These are phyloP conservation scores for Napeogenes sylphis DNA, from an alignment of 2,888 invertebrate genomes.

Conservation along the genomic window DNA sequence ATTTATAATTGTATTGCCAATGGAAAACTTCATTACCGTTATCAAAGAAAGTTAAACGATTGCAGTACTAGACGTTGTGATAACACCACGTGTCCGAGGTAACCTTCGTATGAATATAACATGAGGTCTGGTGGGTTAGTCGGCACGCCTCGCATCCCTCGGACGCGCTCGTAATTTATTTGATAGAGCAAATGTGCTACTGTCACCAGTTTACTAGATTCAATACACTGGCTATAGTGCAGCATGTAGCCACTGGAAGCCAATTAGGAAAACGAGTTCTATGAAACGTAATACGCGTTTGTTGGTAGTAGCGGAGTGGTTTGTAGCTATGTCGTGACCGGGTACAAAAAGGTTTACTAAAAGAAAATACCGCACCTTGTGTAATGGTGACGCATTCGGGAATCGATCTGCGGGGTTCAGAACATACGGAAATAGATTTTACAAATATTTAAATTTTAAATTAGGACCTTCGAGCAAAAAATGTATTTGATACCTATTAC, in stretches of 20 bases:
- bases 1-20: no score
- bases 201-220: constrained; percentile 1
- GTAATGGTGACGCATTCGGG: not conserved
- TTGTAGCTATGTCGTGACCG: not conserved
- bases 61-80: not conserved
- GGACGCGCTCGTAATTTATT: not conserved
- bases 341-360: not conserved
- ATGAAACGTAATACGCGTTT: no score
- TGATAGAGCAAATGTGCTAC: constrained; percentile 1
- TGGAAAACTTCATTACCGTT: no score
- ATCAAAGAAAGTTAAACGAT: not conserved
- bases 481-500: no score
- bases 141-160: not conserved
- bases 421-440: no score
- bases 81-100: not conserved
- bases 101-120: not conserved
- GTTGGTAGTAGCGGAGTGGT: no score
- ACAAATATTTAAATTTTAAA: no score
- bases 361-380: constrained; percentile 2
- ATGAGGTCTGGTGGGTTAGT: not conserved
- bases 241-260: not conserved
- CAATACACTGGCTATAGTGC: not conserved
- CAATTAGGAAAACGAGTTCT: constrained; percentile 3
- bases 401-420: not conserved
- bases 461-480: no score